Conservation (phyloP, 2,113 vertebrate species). For the Erinaceus europaeus region DNA sequence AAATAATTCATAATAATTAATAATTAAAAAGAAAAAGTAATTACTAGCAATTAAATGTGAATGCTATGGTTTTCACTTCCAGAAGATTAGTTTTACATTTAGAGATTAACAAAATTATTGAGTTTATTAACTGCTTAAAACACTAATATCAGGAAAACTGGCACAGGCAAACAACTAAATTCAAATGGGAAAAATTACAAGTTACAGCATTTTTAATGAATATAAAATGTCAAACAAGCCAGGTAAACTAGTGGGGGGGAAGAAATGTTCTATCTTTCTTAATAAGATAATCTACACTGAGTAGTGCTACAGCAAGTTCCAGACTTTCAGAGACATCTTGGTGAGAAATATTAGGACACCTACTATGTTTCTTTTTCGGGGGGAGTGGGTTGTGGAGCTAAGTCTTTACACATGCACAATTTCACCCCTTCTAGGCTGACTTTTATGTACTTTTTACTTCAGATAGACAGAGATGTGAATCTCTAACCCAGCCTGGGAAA, state of each 20-base stretch:
- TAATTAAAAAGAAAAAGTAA: background rate
- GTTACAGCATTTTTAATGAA: constrained; percentile 38
- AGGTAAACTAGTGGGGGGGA: background rate
- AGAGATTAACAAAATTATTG: constrained; percentile 21
- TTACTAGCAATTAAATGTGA: constrained; percentile 21
- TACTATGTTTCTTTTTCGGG: background rate
- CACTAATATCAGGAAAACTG: background rate
- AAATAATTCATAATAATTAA: too few relatives aligned
- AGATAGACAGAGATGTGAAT: too few relatives aligned
- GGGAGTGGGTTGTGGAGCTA: too few relatives aligned
- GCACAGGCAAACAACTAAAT: constrained; percentile 42
- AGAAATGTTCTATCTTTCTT: constrained; percentile 27
- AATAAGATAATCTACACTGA: constrained; percentile 27
- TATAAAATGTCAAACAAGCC: constrained; percentile 16
- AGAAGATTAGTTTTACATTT: background rate
- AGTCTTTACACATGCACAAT: too few relatives aligned
- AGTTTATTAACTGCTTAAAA: constrained; percentile 1
- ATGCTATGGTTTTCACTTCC: constrained; percentile 6
- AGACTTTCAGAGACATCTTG: background rate
- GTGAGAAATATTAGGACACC: background rate
- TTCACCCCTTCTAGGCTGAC: too few relatives aligned
- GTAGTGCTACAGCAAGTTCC: background rate
- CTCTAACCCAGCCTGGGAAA: too few relatives aligned
- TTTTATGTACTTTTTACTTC: too few relatives aligned
- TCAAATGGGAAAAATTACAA: constrained; percentile 36